These are phyloP conservation scores for Phylloscopus whistleri DNA, from an alignment of 2,113 vertebrate species.

Conservation along the genomic window DNA sequence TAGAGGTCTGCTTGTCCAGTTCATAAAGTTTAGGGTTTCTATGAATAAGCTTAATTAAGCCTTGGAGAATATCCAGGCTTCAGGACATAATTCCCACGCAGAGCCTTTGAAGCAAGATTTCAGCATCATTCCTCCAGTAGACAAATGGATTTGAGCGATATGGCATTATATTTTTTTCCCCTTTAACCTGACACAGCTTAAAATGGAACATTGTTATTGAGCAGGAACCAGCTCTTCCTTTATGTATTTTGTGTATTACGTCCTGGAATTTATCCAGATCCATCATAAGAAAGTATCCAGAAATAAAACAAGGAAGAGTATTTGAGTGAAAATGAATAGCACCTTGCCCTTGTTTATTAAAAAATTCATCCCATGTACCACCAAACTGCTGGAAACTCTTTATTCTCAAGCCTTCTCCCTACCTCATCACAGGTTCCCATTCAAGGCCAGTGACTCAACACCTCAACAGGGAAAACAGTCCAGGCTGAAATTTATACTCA, in stretches of 20 bases:
- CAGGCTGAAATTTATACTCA: conserved; percentile 38
- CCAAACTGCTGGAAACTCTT: background rate
- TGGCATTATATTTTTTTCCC: background rate
- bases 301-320: conserved; percentile 4
- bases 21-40: conserved; percentile 32
- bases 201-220: conserved; percentile 32
- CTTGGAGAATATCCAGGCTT: conserved; percentile 16
- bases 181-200: background rate
- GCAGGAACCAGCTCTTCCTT: conserved; percentile 33
- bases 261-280: conserved; percentile 28
- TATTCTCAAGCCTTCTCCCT: background rate
- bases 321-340: background rate
- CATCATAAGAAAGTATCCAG: background rate
- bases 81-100: background rate
- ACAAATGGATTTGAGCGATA: background rate
- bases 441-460: conserved; percentile 44
- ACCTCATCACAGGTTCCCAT: background rate
- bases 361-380: background rate
- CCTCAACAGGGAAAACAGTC: conserved; percentile 25
- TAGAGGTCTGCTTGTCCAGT: conserved; percentile 30
- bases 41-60: conserved; percentile 35
- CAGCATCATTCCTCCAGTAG: background rate
- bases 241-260: background rate
- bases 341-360: background rate
- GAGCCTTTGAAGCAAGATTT: conserved; percentile 2